Evolutionary conservation across 2,113 vertebrate species (phyloP).

Genomic region (Brachyhypopomus occidentalis): DNA sequence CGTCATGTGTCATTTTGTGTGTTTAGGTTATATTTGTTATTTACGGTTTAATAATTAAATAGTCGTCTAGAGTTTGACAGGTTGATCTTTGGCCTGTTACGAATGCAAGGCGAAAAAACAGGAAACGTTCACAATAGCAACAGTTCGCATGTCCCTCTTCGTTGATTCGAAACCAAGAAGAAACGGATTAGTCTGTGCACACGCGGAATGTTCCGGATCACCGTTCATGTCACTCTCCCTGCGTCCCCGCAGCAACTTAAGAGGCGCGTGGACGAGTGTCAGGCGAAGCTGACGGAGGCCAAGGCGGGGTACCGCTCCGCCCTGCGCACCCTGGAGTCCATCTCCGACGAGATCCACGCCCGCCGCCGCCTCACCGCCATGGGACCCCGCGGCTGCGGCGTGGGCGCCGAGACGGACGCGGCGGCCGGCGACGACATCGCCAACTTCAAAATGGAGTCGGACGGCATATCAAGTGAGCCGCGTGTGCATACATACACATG

Average conservation of each 20-base stretch:
- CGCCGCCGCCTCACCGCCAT: conserved; percentile 84
- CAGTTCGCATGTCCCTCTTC: too few species aligned
- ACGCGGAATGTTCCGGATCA: too few species aligned
- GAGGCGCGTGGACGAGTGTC: conserved; percentile 86
- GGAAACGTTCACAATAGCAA: too few species aligned
- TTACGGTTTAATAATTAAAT: too few species aligned
- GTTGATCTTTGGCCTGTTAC: too few species aligned
- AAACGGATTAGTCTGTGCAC: not conserved
- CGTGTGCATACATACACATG: not conserved
- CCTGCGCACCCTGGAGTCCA: conserved; percentile 90
- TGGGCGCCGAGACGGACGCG: conserved; percentile 84
- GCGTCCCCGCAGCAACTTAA: conserved; percentile 84
- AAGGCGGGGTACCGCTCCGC: conserved; percentile 91
- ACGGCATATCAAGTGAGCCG: conserved; percentile 88
- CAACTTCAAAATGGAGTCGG: conserved; percentile 80
- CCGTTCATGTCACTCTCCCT: not conserved
- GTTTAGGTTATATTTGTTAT: not conserved
- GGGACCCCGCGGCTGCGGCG: conserved; percentile 87
- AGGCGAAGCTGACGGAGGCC: conserved; percentile 84
- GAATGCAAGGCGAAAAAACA: too few species aligned
- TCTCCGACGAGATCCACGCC: conserved; percentile 96
- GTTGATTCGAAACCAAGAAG: too few species aligned
- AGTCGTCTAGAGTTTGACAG: too few species aligned
- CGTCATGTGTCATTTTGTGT: not conserved
- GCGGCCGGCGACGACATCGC: conserved; percentile 74